Base-by-base conservation (phyloP, 1,140 invertebrate genomes). In the Meloidogyne floridensis region DNA sequence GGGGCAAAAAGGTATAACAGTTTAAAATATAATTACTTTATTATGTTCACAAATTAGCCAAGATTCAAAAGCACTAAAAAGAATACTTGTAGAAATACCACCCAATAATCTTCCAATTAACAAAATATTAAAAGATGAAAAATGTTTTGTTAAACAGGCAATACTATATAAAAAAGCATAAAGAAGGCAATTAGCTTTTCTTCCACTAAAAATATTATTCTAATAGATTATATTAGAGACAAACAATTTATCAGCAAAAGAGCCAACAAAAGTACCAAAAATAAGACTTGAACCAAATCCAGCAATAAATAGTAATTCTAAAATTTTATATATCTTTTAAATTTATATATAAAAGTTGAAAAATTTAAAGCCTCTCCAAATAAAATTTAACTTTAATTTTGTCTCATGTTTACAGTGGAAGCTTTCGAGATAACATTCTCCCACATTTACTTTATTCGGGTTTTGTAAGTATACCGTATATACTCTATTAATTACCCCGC, bases 21-120 rank as follows among this genome's bases (percentile, higher is more conserved):
- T 10, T 90, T 81, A 13, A 90, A 84, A 32, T 88, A n/a, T 15
- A 80, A 84, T 87, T 80, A 92, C 92, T 83, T 93, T 92, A 47
- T 92, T 90, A 84, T 94, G 93, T 87, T 94, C 93, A 88, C 92
- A 93, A 10, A 94, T 91, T 84, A 93, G 92, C 93, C 93, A 94
- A 0, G 93, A 93, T 90, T 94, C 93, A 90, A 94, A 94, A 5
- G 93, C 93, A 54, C 93, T 93, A 88, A 93, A 94, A 0, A 94
- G 89, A 80, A 94, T 93, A 0, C 93, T 93, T 2, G 93, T 94
- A 0, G 93, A 93, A 82, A 93, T 92, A 5, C 93, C 93, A 54
- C 93, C 93, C 56, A 94, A 91, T 15, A 94, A 87, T 15, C 93
- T 90, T 10, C 93, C 93, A 56, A 92, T 18, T 87, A 93, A 90